These are phyloP conservation scores for Edolisoma coerulescens DNA, from an alignment of 2,113 vertebrate genomes.

Conservation along the genomic window DNA sequence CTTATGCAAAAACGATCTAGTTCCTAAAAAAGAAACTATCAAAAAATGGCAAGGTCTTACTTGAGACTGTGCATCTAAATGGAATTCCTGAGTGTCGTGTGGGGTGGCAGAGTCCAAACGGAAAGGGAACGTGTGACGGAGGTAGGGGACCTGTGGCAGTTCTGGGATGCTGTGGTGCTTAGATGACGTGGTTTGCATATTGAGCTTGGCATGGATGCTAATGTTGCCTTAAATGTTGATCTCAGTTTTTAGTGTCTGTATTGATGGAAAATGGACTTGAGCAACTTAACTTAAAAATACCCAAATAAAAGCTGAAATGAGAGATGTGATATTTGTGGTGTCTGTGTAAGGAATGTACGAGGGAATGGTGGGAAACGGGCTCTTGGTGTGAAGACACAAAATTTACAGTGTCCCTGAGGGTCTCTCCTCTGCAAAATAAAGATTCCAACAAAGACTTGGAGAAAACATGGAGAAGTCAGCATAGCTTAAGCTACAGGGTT, in stretches of 20 bases:
- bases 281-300: constrained; percentile 53
- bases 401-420: background rate
- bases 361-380: background rate
- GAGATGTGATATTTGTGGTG: background rate
- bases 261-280: constrained; percentile 51
- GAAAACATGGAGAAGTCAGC: background rate
- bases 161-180: constrained; percentile 36
- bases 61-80: background rate
- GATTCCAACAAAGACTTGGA: background rate
- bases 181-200: background rate
- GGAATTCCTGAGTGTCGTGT: background rate
- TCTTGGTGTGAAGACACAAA: background rate
- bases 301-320: constrained; percentile 47
- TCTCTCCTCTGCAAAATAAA: background rate
- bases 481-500: background rate
- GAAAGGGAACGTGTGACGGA: constrained; percentile 7
- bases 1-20: background rate
- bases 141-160: background rate
- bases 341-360: background rate
- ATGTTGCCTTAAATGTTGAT: constrained; percentile 63
- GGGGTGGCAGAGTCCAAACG: background rate
- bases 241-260: constrained; percentile 55
- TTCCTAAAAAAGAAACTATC: background rate
- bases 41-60: background rate
- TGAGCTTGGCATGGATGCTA: constrained; percentile 52